phyloP scores from a whole-genome alignment of 2,888 invertebrate genomes.

The Sycophila texana region DNA sequence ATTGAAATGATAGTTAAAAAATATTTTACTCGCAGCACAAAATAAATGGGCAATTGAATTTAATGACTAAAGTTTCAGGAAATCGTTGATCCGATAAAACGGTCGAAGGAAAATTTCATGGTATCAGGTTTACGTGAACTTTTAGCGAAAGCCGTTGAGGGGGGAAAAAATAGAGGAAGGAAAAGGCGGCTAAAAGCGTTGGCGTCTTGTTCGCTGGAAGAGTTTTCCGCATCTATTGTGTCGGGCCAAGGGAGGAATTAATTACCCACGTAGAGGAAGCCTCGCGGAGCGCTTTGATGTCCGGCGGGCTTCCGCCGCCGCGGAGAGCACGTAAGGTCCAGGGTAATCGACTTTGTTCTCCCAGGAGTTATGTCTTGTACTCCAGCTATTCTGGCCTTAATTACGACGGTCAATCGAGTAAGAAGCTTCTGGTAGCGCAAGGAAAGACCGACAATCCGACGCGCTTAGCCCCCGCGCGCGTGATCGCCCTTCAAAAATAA shows the following conservation, averaged over 20 bases:
- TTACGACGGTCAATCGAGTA: slow-evolving; percentile 37
- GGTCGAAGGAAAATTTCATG: too few relatives aligned
- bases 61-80: not conserved
- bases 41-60: too few relatives aligned
- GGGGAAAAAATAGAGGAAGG: not conserved
- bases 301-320: slow-evolving; percentile 68
- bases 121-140: too few relatives aligned
- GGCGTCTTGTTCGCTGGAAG: slow-evolving; percentile 29
- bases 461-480: not conserved
- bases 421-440: slow-evolving; percentile 23
- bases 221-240: slow-evolving; percentile 37
- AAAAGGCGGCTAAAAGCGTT: not conserved
- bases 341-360: slow-evolving; percentile 70
- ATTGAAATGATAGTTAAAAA: too few relatives aligned
- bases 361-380: slow-evolving; percentile 50
- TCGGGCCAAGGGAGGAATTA: slow-evolving; percentile 57
- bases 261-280: slow-evolving; percentile 67
- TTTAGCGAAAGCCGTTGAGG: not conserved
- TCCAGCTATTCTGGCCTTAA: slow-evolving; percentile 8
- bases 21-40: too few relatives aligned
- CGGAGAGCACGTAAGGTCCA: slow-evolving; percentile 61
- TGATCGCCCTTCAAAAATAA: not conserved
- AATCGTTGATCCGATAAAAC: not conserved
- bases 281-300: slow-evolving; percentile 71
- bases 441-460: not conserved